Base-by-base conservation (phyloP, 2,113 vertebrate species). In the Ptychochromis oligacanthus region DNA sequence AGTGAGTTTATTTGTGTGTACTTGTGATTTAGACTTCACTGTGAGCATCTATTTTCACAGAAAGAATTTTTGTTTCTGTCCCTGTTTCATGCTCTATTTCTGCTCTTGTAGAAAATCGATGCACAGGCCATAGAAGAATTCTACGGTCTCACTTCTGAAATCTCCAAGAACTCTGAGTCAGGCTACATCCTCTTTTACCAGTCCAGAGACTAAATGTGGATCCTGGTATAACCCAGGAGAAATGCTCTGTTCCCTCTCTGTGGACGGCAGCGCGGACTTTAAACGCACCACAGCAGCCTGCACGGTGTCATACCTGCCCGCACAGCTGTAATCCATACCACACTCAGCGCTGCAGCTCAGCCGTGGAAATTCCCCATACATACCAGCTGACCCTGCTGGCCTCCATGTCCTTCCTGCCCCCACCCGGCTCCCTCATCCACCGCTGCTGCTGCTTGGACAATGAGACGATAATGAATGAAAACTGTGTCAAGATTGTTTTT, bases 101-200 rank as follows among this genome's bases (percentile, higher is more conserved):
- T 77, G 14, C 72, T 78, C 22, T 22, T 49, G 61, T 93, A 99
- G 98, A 99, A 99, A 97, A 99, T 99, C 55, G 98, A 99, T 89
- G 97, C 98, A 82, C 98, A 99, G 96, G 98, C 98, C 93, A 99
- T 99, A 91, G 98, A 99, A 88, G 98, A 99, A 94, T 99, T 99
- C 95, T 99, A 99, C 67, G 98, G 98, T 77, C 96, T 99, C 92
- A 99, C 98, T 0, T 99, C 98, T 81, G 98, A 99, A 93, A 99
- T 99, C 96, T 99, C 98, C 93, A 99, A 99, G 95, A 99, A 99
- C 95, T 99, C 98, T 0, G 98, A 99, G 93, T 99, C 98, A 18
- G 98, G 98, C 91, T 99, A 99, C 95, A 99, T 99, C 95, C 97
- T 99, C 95, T 99, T 99, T 93, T 98, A 99, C 94, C 98, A 99